phyloP scores from a whole-genome alignment of 2,113 vertebrate genomes.

The Dermatemys mawii region DNA sequence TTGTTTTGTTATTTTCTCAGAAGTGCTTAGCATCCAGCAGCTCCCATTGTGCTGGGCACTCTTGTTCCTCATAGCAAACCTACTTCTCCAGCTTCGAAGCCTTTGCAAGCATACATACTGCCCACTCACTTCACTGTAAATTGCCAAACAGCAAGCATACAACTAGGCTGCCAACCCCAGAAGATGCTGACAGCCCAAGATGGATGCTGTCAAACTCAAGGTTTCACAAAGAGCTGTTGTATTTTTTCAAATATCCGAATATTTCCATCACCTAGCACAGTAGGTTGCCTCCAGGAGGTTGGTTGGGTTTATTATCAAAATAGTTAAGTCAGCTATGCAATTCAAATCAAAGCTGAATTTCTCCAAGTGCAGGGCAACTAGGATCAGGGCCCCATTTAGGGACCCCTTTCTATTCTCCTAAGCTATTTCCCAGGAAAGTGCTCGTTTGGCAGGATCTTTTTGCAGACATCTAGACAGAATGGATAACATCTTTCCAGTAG shows the following conservation, averaged over 20 bases:
- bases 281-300: neutral
- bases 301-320: neutral
- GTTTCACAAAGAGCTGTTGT: neutral
- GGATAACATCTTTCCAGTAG: neutral
- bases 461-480: neutral
- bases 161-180: neutral
- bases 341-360: neutral
- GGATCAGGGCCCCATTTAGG: neutral
- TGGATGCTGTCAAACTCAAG: neutral
- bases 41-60: neutral
- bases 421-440: neutral
- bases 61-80: neutral
- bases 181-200: neutral
- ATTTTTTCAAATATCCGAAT: neutral
- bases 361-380: neutral
- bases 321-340: neutral
- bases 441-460: neutral
- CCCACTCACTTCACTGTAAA: neutral
- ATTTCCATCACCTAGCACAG: neutral
- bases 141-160: neutral
- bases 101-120: neutral
- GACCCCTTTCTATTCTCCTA: neutral
- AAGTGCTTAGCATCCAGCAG: fast-evolving
- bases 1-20: fast-evolving
- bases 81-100: fast-evolving